Conservation (phyloP, 1,140 invertebrate genomes). For the Teleogryllus occipitalis region DNA sequence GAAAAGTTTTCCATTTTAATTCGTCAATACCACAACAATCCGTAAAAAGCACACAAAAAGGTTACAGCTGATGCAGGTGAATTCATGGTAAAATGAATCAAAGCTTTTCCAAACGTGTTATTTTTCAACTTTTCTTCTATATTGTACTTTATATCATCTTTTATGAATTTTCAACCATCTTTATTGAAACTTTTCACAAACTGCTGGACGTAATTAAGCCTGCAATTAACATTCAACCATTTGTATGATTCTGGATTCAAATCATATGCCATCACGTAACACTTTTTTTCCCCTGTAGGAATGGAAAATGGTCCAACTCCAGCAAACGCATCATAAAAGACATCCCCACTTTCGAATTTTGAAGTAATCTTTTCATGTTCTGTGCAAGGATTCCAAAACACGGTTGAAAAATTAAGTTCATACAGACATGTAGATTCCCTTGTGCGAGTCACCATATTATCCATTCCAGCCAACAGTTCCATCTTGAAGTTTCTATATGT, state of each 20-base stretch:
- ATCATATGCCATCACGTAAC: conserved; percentile 84
- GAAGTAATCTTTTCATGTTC: conserved; percentile 78
- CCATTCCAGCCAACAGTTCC: conserved; percentile 77
- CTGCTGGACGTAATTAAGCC: conserved; percentile 64
- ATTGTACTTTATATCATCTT: conserved; percentile 51
- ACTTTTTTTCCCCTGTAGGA: conserved; percentile 69
- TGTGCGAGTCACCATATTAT: conserved; percentile 64
- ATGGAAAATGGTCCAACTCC: conserved; percentile 94
- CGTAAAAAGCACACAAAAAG: conserved; percentile 72
- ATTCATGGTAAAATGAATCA: conserved; percentile 86
- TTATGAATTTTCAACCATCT: conserved; percentile 85
- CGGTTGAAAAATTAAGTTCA: conserved; percentile 88
- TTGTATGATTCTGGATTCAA: conserved; percentile 86
- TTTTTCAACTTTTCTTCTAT: conserved; percentile 37
- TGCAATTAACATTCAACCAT: conserved; percentile 75
- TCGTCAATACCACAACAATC: conserved; percentile 47
- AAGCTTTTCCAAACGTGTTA: conserved; percentile 31
- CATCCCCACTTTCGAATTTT: conserved; percentile 54
- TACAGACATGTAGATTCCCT: conserved; percentile 79
- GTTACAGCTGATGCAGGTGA: conserved; percentile 83
- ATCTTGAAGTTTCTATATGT: conserved; percentile 86
- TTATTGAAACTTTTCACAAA: conserved; percentile 63
- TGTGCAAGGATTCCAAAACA: conserved; percentile 95
- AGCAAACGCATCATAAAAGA: conserved; percentile 92
- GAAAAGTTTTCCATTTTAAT: conserved; percentile 32